Evolutionary conservation across 2,888 invertebrate species (phyloP).

Genomic region (Sepiola atlantica): DNA sequence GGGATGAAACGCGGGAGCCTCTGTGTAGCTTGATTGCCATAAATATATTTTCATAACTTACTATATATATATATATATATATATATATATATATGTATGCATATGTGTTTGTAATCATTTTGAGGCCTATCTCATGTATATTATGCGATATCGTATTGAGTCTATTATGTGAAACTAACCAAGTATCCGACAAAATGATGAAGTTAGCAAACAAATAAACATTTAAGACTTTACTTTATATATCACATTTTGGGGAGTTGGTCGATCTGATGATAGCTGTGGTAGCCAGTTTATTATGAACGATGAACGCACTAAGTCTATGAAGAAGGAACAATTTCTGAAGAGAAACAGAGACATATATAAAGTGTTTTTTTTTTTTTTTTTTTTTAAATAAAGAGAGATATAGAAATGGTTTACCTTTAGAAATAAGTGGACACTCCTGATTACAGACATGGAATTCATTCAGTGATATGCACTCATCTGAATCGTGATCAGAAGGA

Average conservation of each 20-base stretch:
- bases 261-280: no score
- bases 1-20: no score
- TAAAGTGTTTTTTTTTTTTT: neutral
- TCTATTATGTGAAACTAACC: neutral
- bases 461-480: slow-evolving; percentile 44
- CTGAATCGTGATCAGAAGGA: slow-evolving; percentile 45
- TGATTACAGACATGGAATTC: slow-evolving; percentile 45
- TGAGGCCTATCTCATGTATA: neutral
- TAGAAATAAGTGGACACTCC: slow-evolving; percentile 43
- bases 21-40: no score
- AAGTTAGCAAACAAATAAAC: neutral
- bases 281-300: no score
- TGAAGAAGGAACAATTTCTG: neutral
- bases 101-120: neutral
- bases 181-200: neutral
- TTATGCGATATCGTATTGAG: neutral
- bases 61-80: no score
- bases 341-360: neutral
- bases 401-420: slow-evolving; percentile 33
- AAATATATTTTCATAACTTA: no score
- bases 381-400: neutral
- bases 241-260: no score
- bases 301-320: neutral
- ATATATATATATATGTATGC: slow-evolving; percentile 32
- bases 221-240: neutral